phyloP scores from a whole-genome alignment of 2,888 invertebrate species.

The Drosophila mettleri region DNA sequence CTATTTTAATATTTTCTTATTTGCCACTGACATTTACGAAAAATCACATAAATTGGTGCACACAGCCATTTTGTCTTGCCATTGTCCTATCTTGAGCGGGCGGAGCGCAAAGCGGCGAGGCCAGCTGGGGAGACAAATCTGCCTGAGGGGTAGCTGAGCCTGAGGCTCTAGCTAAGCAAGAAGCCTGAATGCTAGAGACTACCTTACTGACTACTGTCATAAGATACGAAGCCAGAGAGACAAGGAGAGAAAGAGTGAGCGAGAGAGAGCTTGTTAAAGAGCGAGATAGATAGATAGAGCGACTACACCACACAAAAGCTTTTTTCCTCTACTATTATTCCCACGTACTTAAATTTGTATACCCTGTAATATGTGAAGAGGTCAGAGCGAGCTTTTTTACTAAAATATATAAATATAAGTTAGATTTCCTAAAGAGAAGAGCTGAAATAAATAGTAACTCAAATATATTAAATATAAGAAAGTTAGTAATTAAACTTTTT shows the following conservation, averaged over 20 bases:
- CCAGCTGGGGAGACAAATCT: neutral
- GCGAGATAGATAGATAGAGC: slow-evolving; percentile 4
- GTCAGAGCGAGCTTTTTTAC: neutral
- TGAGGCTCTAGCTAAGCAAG: slow-evolving; percentile 19
- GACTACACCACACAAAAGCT: slow-evolving; percentile 65
- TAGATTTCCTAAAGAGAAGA: too few relatives aligned
- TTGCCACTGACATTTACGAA: slow-evolving; percentile 79
- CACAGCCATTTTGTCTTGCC: slow-evolving; percentile 69
- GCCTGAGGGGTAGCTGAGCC: slow-evolving; percentile 10
- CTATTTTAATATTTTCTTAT: slow-evolving; percentile 81
- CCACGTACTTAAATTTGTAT: slow-evolving; percentile 74
- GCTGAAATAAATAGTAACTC: too few relatives aligned
- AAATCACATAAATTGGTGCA: slow-evolving; percentile 78
- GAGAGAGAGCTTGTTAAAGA: slow-evolving; percentile 1
- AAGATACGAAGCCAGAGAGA: neutral
- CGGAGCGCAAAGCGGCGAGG: neutral
- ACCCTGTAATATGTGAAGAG: slow-evolving; percentile 26
- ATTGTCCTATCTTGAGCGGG: slow-evolving; percentile 16
- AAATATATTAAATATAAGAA: too few relatives aligned
- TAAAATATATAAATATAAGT: too few relatives aligned
- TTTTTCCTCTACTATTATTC: slow-evolving; percentile 74
- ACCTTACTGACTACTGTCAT: slow-evolving; percentile 49
- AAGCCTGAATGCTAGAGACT: slow-evolving; percentile 27
- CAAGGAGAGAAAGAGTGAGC: neutral
- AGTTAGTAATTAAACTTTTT: too few relatives aligned